Conservation (phyloP, 2,113 vertebrate genomes). For the Rhynchomys soricoides region DNA sequence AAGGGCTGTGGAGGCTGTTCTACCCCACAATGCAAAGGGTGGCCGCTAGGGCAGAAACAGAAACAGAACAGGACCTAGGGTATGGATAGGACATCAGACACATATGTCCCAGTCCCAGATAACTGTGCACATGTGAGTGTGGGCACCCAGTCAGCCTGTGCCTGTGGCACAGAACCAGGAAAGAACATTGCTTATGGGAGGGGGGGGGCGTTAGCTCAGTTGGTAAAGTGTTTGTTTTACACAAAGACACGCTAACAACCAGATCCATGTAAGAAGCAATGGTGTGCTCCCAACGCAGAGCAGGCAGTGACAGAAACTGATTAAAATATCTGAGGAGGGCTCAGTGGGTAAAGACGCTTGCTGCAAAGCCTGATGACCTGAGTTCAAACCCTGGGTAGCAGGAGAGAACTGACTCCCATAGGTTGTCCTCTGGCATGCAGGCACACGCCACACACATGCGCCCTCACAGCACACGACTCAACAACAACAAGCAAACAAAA, state of each 20-base stretch:
- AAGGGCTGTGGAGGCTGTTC: neutral
- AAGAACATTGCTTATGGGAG: no score
- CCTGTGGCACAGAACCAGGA: no score
- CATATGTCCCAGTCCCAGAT: neutral
- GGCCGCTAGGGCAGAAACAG: fast-evolving
- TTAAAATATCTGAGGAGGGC: neutral
- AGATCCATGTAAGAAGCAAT: neutral
- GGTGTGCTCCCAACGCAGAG: neutral
- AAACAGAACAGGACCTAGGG: neutral
- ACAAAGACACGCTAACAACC: neutral
- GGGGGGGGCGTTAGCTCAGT: neutral
- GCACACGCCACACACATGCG: no score
- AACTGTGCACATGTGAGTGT: neutral
- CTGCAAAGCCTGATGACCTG: neutral
- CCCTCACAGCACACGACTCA: neutral
- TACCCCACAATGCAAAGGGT: fast-evolving
- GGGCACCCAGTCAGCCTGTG: no score
- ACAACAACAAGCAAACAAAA: no score
- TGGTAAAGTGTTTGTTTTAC: neutral
- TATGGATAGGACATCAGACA: fast-evolving
- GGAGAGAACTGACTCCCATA: neutral
- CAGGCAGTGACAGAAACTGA: neutral
- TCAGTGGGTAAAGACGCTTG: neutral
- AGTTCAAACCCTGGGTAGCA: neutral
- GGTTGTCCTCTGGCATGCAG: neutral